These are phyloP conservation scores for Ciconia boyciana DNA, from an alignment of 2,113 vertebrate genomes.

Conservation along the genomic window DNA sequence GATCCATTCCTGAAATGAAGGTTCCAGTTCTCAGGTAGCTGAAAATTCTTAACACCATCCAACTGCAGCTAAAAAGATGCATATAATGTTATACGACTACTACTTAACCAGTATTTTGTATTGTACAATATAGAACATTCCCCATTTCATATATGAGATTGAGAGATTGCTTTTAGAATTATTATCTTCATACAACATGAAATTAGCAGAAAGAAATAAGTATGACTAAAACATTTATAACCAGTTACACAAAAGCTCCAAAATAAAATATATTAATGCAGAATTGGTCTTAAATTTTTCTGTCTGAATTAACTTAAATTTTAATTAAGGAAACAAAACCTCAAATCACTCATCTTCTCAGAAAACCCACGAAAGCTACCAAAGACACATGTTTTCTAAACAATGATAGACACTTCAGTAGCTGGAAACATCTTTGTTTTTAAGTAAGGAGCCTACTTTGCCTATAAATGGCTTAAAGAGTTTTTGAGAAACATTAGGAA, in stretches of 20 bases:
- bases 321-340: background rate
- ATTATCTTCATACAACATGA: background rate
- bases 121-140: background rate
- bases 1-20: background rate
- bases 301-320: background rate
- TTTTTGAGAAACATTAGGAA: background rate
- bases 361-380: background rate
- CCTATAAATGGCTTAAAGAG: background rate
- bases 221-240: background rate
- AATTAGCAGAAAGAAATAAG: background rate
- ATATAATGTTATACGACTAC: background rate
- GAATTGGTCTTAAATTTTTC: background rate
- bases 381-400: background rate
- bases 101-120: background rate
- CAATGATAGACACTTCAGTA: background rate
- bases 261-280: background rate
- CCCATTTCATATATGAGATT: background rate
- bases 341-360: background rate
- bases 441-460: background rate
- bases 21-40: background rate
- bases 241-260: background rate
- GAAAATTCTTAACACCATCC: background rate
- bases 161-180: background rate
- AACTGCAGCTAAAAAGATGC: background rate
- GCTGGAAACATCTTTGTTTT: background rate